These are phyloP conservation scores for Dynastes hyllus DNA, from an alignment of 2,888 invertebrate species.

Conservation along the genomic window DNA sequence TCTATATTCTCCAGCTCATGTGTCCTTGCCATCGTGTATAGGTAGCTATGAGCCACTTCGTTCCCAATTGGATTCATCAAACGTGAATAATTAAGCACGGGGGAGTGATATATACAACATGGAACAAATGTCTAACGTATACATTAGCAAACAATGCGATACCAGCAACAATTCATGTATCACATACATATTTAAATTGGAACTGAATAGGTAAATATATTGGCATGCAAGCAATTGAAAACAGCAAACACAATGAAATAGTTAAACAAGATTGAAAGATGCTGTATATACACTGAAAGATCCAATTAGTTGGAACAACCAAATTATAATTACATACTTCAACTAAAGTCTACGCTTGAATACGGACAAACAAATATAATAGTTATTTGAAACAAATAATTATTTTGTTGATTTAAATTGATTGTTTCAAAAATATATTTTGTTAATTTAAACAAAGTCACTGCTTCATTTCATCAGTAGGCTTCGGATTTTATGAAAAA, in stretches of 20 bases:
- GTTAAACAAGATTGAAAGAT: neutral
- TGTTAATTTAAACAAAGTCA: too few species aligned
- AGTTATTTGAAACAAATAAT: too few species aligned
- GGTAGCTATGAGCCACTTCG: constrained; percentile 48
- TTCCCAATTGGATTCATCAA: constrained; percentile 48
- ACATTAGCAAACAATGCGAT: neutral
- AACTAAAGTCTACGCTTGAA: too few species aligned
- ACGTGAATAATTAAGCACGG: constrained; percentile 51
- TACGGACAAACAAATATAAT: too few species aligned
- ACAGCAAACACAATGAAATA: neutral
- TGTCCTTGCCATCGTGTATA: constrained; percentile 37
- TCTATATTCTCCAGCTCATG: constrained; percentile 51
- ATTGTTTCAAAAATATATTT: too few species aligned
- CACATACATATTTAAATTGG: neutral
- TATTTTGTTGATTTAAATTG: too few species aligned
- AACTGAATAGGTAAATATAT: too few species aligned
- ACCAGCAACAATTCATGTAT: neutral
- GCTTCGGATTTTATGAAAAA: too few species aligned
- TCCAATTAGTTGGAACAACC: too few species aligned
- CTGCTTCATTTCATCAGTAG: too few species aligned
- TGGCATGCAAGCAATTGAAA: neutral
- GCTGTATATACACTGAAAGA: too few species aligned
- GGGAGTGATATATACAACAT: constrained; percentile 31
- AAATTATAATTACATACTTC: too few species aligned
- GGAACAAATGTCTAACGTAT: constrained; percentile 9